phyloP scores from a whole-genome alignment of 2,797 vertebrate species.

The Carcharodon carcharias region DNA sequence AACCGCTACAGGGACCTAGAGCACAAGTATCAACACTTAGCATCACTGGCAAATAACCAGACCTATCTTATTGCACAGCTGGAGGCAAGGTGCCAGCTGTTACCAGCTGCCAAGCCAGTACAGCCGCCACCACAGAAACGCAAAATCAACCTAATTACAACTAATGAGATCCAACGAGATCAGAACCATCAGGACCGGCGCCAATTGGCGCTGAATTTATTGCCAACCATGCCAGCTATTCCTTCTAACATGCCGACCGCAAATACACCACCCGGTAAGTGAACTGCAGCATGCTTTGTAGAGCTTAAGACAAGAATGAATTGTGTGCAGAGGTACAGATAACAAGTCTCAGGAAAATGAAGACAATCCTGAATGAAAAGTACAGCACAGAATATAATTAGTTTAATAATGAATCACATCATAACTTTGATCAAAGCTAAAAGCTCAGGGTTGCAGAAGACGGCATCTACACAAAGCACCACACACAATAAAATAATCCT shows the following conservation, averaged over 20 bases:
- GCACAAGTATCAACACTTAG: conserved; percentile 91
- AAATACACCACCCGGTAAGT: conserved; percentile 90
- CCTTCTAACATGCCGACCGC: conserved; percentile 82
- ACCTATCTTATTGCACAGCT: conserved; percentile 77
- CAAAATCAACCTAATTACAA: conserved; percentile 79
- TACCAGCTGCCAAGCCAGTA: conserved; percentile 52
- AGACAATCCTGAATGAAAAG: background rate
- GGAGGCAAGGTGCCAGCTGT: conserved; percentile 84
- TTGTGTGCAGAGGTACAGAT: background rate
- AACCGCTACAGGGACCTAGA: conserved; percentile 94
- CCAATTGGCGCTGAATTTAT: conserved; percentile 60
- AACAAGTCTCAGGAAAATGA: background rate
- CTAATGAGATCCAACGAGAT: conserved; percentile 94
- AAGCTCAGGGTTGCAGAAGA: background rate
- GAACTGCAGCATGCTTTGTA: background rate
- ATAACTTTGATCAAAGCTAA: background rate
- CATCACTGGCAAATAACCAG: conserved; percentile 86
- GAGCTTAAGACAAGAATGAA: background rate
- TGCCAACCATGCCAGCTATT: conserved; percentile 83
- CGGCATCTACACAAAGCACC: background rate
- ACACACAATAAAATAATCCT: background rate
- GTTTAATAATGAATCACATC: background rate
- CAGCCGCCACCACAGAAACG: conserved; percentile 62
- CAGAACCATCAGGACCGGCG: conserved; percentile 71
- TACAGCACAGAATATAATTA: background rate